Base-by-base conservation (phyloP, 2,113 vertebrate species). In the Rhabdomys dilectus region DNA sequence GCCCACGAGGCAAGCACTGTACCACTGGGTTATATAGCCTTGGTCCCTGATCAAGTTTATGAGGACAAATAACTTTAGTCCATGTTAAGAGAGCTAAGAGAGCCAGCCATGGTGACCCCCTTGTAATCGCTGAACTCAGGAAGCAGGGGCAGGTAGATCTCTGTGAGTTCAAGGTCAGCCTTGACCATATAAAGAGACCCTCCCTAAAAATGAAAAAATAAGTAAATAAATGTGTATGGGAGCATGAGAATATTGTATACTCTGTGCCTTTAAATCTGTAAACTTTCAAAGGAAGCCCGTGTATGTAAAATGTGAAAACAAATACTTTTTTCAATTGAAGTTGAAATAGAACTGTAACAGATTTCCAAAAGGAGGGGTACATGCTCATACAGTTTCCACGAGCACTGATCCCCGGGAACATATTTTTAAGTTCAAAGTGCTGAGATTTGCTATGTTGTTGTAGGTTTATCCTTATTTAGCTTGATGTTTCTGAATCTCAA, bases 241-340 rank as follows among this genome's bases (percentile, higher is more conserved):
- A 2, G 56, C 5, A 6, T 82, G 26, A 84, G 24, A 84, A 42
- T 84, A 62, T 62, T 42, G 39, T 36, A 16, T 45, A 76, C 89
- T 62, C 88, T 68, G 8, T 31, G 34, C 58, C 95, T 96, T 93
- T 81, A 93, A 93, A 88, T 48, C 48, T 24, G 72, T 53, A 88
- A 76, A 66, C 56, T n/a, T 53, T 91, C n/a, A 72, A 85, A 88
- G n/a, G 88, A 45, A 80, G 72, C 86, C 62, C 26, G 42, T 26
- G 42, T 85, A 81, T 62, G 7, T 17, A 92, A 96, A 91, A 88
- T 16, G 15, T 36, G 53, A 95, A 95, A 78, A 86, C 42, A 62
- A 86, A 58, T 66, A 45, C 26, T 68, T 81, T 76, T n/a, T 39
- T 26, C 11, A 5, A 24, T 5, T 92, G 31, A 88, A 62, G 90